A percentile compares a stretch with the other conserved stretches of the same genome.
Conservation (phyloP, 1,140 invertebrate species). For the Tyrophagus putrescentiae region DNA sequence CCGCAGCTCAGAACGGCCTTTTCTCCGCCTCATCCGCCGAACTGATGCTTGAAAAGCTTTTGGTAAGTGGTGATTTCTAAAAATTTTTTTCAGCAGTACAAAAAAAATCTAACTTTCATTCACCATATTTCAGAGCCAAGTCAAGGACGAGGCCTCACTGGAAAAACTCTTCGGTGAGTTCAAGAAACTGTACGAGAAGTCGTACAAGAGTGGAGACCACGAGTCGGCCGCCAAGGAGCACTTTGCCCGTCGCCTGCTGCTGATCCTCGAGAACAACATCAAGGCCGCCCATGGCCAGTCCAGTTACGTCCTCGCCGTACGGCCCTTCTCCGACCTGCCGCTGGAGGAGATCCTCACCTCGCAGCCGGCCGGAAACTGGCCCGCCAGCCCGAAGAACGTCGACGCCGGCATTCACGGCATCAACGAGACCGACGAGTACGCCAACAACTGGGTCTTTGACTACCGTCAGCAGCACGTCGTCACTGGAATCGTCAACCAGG, state of each 20-base stretch:
- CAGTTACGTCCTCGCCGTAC: not conserved
- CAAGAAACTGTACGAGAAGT: not conserved
- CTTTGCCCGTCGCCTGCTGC: not conserved
- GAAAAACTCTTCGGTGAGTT: conserved; percentile 6
- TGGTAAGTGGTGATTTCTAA: not conserved
- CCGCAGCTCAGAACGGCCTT: not conserved
- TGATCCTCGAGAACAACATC: not conserved
- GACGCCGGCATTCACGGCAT: not conserved
- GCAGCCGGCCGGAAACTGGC: not conserved
- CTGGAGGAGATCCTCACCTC: conserved; percentile 1
- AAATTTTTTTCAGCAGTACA: not conserved
- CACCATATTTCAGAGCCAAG: not conserved
- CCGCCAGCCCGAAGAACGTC: not conserved
- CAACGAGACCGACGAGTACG: not conserved
- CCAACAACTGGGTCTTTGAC: conserved; percentile 7
- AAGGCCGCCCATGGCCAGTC: not conserved
- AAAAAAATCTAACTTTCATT: not conserved
- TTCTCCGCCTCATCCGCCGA: not conserved
- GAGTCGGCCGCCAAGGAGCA: not conserved
- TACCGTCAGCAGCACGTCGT: not conserved
- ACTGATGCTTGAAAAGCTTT: not conserved
- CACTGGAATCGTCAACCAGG: not conserved
- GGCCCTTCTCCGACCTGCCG: not conserved
- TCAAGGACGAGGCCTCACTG: not conserved
- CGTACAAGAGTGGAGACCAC: not conserved